A percentile compares a stretch with the other conserved stretches of the same genome.
phyloP scores from a whole-genome alignment of 1,140 invertebrate genomes.

The Drosophila kanapiae region DNA sequence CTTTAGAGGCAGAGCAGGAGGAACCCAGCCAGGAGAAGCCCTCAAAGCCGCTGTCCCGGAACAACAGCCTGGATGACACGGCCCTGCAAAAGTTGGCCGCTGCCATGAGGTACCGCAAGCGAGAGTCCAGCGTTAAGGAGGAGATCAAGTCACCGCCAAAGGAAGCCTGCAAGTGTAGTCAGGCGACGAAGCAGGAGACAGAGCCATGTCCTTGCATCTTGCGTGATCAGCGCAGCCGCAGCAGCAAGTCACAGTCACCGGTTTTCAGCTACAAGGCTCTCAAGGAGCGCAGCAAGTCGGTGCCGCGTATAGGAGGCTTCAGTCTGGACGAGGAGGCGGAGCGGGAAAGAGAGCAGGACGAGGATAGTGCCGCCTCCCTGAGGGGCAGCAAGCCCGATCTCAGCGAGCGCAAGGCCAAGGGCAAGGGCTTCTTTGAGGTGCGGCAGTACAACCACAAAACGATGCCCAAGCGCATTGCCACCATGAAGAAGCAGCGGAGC shows the following conservation, averaged over 20 bases:
- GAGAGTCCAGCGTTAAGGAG: slow-evolving; percentile 33
- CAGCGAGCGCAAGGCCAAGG: slow-evolving; percentile 72
- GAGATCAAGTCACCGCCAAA: slow-evolving; percentile 35
- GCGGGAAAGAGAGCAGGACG: slow-evolving; percentile 48
- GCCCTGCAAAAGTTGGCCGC: slow-evolving; percentile 71
- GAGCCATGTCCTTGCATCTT: slow-evolving; percentile 53
- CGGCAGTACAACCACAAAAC: slow-evolving; percentile 89
- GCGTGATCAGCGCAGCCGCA: slow-evolving; percentile 57
- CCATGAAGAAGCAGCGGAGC: slow-evolving; percentile 88
- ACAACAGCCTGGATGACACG: slow-evolving; percentile 78
- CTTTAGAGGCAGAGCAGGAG: slow-evolving; percentile 44
- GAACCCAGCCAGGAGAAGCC: slow-evolving; percentile 34
- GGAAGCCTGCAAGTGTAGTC: slow-evolving; percentile 54
- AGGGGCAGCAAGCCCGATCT: slow-evolving; percentile 73
- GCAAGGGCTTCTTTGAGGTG: slow-evolving; percentile 85
- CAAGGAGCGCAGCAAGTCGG: slow-evolving; percentile 83
- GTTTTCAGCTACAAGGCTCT: slow-evolving; percentile 76
- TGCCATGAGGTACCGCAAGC: slow-evolving; percentile 63
- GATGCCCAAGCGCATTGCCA: slow-evolving; percentile 89
- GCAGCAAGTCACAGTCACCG: slow-evolving; percentile 70
- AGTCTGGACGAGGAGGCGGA: slow-evolving; percentile 62
- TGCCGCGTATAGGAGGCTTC: slow-evolving; percentile 72
- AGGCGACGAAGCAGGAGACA: slow-evolving; percentile 13
- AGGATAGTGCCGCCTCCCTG: slow-evolving; percentile 63
- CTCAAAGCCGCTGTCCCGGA: slow-evolving; percentile 52